Evolutionary conservation across 1,140 invertebrate species (phyloP), one percentile per base, ranked within the genome.

Genomic region (Eulimnadia texana): DNA sequence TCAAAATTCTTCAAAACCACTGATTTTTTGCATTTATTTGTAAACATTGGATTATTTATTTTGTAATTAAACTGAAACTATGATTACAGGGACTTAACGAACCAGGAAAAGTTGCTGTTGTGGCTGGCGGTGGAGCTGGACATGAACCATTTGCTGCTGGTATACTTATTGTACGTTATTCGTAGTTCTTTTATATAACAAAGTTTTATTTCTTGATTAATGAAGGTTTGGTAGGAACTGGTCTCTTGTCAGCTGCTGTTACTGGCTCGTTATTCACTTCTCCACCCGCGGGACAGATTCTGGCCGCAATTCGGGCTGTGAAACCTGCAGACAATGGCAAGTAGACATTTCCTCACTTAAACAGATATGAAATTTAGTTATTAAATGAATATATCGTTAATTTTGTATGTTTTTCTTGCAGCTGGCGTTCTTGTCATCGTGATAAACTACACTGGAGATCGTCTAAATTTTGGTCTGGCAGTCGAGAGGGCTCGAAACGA

Each of bases 361-460:
- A 29, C 16, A 55, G 25, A 27, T 52, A 1, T 27, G 20, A 24
- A 6, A 19, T 11, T 63, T 13, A 3, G 2, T 63, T 63, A 19
- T 16, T 6, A 62, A 2, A 11, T n/a, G n/a, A n/a, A n/a, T n/a
- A n/a, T 50, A n/a, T 50, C 20, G 20, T n/a, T 2, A 50, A 50
- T 50, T 3, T 2, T 50, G 23, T 22, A 42, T 27, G 59, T 62
- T 65, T 62, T 60, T 58, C 28, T 69, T 76, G 47, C 55, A 86
- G 84, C 75, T 63, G 88, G 86, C 25, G 79, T 84, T 53, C 67
- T 92, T 3, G 76, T 90, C 0, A 74, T 90, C 19, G 79, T 90
- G 6, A 83, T 84, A 10, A 93, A 93, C 75, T 93, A 93, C 70
- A 93, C 90, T 3, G 89, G 89, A 0, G 90, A 93, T 68, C 73